Conservation (phyloP, 1,140 invertebrate genomes). For the Leptonema lineaticorne region DNA sequence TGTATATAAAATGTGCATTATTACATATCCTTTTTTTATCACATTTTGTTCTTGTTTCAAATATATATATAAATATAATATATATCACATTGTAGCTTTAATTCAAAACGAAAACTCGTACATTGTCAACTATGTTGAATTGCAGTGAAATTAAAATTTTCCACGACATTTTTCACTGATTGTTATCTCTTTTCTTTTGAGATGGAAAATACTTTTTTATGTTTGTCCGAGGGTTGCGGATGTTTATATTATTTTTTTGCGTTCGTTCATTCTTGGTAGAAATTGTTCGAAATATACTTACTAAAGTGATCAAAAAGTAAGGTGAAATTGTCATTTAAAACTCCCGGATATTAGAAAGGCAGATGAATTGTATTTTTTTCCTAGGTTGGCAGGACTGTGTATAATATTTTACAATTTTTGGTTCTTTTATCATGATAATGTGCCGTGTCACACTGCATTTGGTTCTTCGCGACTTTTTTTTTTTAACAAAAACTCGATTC, state of each 20-base stretch:
- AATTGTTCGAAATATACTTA: not conserved
- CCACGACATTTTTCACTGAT: not conserved
- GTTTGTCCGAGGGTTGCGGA: not conserved
- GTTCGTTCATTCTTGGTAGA: not conserved
- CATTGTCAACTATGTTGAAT: not conserved
- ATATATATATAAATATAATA: not conserved
- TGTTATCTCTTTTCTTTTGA: not conserved
- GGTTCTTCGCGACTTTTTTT: too few species aligned
- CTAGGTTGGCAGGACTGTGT: not conserved
- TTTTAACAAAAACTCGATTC: too few species aligned
- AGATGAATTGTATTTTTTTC: not conserved
- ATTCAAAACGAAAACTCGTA: not conserved
- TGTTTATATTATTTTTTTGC: slow-evolving; percentile 4
- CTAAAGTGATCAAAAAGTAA: not conserved
- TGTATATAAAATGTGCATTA: too few species aligned
- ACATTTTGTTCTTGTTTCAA: not conserved
- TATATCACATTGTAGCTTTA: too few species aligned
- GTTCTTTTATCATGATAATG: too few species aligned
- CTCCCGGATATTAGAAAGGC: too few species aligned
- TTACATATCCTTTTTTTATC: too few species aligned
- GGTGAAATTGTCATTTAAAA: not conserved
- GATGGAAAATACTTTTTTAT: not conserved
- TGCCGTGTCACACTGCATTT: too few species aligned
- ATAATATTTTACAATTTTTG: not conserved
- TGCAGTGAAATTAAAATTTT: not conserved